These are phyloP conservation scores for Vombatus ursinus DNA, from an alignment of 2,113 vertebrate genomes.

Conservation along the genomic window DNA sequence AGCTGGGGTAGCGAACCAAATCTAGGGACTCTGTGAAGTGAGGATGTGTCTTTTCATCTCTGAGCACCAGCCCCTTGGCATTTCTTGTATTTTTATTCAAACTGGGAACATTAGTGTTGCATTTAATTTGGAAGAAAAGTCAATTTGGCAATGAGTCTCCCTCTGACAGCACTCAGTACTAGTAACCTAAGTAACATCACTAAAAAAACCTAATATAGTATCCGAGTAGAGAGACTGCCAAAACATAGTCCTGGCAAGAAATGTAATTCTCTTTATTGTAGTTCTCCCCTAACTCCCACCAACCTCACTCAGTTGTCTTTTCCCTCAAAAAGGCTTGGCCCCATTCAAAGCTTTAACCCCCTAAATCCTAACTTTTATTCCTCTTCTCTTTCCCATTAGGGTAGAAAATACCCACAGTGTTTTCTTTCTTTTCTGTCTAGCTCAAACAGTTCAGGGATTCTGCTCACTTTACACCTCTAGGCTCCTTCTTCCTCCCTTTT, in stretches of 20 bases:
- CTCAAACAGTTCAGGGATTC: background rate
- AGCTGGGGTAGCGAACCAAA: background rate
- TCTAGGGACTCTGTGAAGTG: background rate
- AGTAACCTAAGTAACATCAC: background rate
- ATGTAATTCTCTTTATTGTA: background rate
- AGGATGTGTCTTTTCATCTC: background rate
- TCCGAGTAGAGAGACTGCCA: background rate
- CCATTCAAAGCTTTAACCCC: background rate
- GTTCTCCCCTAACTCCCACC: background rate
- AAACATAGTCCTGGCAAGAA: background rate
- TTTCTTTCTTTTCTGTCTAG: background rate
- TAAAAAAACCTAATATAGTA: background rate
- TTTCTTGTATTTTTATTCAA: background rate
- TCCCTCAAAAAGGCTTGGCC: background rate
- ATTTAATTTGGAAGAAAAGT: background rate
- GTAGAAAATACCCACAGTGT: background rate
- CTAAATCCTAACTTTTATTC: background rate
- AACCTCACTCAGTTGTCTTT: background rate
- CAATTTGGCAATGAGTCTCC: background rate
- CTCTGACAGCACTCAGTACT: background rate
- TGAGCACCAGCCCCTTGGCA: background rate
- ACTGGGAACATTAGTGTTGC: background rate
- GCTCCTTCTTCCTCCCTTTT: background rate
- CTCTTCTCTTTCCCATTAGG: background rate
- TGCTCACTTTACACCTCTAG: background rate